phyloP scores from a whole-genome alignment of 2,888 invertebrate genomes.

The Pristionchus mayeri region DNA sequence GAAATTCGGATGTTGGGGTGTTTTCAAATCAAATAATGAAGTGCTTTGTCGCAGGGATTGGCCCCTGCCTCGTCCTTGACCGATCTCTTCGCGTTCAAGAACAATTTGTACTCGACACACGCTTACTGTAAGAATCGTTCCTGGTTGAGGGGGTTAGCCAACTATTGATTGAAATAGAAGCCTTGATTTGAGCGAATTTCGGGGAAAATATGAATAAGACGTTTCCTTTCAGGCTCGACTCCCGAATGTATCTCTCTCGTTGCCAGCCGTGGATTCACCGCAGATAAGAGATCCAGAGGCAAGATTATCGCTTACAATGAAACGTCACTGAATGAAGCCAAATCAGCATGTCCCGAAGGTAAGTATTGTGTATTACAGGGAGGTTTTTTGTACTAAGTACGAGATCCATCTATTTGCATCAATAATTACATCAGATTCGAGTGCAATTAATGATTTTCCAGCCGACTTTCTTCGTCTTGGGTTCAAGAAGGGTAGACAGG shows the following conservation, averaged over 20 bases:
- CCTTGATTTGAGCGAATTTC: no score
- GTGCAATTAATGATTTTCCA: not conserved
- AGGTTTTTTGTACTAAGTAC: no score
- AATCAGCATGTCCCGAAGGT: not conserved
- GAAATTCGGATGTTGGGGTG: no score
- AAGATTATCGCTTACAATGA: not conserved
- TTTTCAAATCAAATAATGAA: no score
- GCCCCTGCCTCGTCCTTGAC: no score
- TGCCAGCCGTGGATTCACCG: not conserved
- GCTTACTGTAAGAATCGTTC: no score
- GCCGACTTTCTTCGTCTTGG: not conserved
- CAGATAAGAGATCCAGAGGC: not conserved
- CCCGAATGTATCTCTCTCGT: not conserved
- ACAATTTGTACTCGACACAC: no score
- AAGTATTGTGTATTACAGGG: not conserved
- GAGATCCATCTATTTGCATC: not conserved
- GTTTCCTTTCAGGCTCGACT: slow-evolving; percentile 4
- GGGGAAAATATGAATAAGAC: no score
- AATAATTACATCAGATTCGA: not conserved
- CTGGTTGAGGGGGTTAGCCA: no score
- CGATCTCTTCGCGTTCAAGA: no score
- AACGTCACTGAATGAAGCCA: not conserved
- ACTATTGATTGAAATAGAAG: no score
- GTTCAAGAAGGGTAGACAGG: not conserved
- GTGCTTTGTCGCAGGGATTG: no score